These are phyloP conservation scores for Sarcophaga caerulescens DNA, from an alignment of 2,888 invertebrate species.

Conservation along the genomic window DNA sequence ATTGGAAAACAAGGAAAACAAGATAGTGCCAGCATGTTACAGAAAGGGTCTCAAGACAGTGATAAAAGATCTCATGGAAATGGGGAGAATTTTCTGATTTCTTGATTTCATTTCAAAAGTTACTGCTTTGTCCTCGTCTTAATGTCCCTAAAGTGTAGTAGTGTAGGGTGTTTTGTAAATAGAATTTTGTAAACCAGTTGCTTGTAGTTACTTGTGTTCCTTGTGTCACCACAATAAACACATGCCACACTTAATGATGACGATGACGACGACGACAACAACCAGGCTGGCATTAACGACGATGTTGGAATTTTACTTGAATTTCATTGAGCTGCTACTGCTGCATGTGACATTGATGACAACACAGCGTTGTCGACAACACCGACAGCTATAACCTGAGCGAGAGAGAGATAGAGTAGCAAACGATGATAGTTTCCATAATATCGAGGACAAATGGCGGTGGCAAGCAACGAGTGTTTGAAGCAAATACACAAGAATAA, in stretches of 20 bases:
- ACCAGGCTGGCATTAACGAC: constrained; percentile 24
- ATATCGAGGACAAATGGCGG: constrained; percentile 58
- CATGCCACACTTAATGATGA: constrained; percentile 67
- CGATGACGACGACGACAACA: constrained; percentile 21
- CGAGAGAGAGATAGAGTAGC: not conserved
- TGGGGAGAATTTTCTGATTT: too few relatives aligned
- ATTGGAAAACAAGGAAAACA: too few relatives aligned
- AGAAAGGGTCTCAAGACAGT: too few relatives aligned
- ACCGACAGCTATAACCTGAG: constrained; percentile 8
- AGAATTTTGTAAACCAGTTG: constrained; percentile 38
- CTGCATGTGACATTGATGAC: constrained; percentile 65
- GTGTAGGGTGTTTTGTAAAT: not conserved
- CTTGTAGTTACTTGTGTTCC: constrained; percentile 54
- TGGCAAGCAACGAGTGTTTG: not conserved
- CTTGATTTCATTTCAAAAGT: too few relatives aligned
- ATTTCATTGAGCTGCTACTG: constrained; percentile 50
- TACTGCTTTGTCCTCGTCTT: too few relatives aligned
- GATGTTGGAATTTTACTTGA: constrained; percentile 58
- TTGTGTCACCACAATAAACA: constrained; percentile 56
- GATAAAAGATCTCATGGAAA: too few relatives aligned
- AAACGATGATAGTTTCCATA: constrained; percentile 40
- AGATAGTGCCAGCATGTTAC: too few relatives aligned
- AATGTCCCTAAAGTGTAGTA: too few relatives aligned
- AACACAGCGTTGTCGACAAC: constrained; percentile 62
- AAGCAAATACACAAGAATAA: not conserved